Percentiles rank a stretch among this genome's conserved stretches.
These are phyloP conservation scores for Malurus alboscapulatus DNA, from an alignment of 2,113 vertebrate species.

Conservation along the genomic window DNA sequence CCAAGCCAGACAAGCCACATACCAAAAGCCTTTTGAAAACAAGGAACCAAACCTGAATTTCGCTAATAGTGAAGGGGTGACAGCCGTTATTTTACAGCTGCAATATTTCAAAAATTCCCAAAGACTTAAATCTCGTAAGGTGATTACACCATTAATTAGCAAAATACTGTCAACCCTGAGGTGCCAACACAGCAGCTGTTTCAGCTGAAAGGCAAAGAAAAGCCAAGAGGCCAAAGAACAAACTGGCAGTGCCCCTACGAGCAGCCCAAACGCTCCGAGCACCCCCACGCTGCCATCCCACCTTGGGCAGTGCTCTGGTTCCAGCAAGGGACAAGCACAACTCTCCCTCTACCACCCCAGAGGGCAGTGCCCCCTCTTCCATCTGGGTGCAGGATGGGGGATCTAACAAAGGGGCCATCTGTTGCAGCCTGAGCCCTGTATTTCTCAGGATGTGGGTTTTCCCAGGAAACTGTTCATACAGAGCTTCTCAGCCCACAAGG, in stretches of 20 bases:
- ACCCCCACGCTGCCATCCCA: rapidly evolving
- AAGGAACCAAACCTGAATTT: neutral
- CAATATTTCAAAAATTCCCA: neutral
- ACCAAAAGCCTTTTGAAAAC: constrained; percentile 11
- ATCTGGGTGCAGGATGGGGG: neutral
- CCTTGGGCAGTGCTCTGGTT: neutral
- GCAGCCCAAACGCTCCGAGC: neutral
- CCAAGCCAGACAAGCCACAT: neutral
- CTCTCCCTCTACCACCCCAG: neutral
- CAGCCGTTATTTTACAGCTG: neutral
- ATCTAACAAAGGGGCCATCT: neutral
- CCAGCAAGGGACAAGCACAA: neutral
- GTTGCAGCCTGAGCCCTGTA: neutral
- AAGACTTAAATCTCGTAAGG: neutral
- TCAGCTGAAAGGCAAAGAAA: neutral
- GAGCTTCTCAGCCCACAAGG: neutral
- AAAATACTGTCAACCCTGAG: neutral
- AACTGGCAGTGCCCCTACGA: neutral
- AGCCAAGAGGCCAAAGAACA: neutral
- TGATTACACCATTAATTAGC: neutral
- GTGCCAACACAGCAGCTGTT: neutral
- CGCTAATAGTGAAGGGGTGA: neutral
- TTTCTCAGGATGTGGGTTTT: neutral
- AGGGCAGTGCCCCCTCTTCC: neutral
- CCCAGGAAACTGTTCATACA: neutral